phyloP scores from a whole-genome alignment of 2,888 invertebrate genomes.

The Drosophila infuscata region DNA sequence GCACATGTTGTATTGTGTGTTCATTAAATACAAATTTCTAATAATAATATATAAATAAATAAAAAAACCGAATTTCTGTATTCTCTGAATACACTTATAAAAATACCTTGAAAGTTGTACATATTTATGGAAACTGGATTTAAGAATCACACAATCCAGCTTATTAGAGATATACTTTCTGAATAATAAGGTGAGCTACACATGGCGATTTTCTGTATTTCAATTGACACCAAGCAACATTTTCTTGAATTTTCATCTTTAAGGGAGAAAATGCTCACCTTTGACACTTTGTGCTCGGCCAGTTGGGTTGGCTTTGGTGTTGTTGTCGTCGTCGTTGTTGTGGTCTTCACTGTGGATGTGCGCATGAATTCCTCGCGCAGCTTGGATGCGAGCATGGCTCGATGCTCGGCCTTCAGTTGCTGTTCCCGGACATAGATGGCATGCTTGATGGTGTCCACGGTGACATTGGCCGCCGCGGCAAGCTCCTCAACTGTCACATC shows the following conservation, averaged over 20 bases:
- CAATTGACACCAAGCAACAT: too few relatives aligned
- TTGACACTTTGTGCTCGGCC: slow-evolving; percentile 79
- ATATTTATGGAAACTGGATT: too few relatives aligned
- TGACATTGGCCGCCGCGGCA: slow-evolving; percentile 91
- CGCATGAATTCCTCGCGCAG: slow-evolving; percentile 84
- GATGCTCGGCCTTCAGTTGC: slow-evolving; percentile 88
- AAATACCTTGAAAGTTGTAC: too few relatives aligned
- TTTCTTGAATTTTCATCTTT: not conserved
- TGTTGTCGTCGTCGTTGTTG: slow-evolving; percentile 85
- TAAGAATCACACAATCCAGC: too few relatives aligned
- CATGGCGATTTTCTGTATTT: not conserved
- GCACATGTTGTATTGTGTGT: too few relatives aligned
- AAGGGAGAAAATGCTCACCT: slow-evolving; percentile 53
- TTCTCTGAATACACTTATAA: too few relatives aligned
- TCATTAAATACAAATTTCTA: too few relatives aligned
- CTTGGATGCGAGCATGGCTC: slow-evolving; percentile 78
- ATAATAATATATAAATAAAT: too few relatives aligned
- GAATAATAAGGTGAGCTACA: not conserved
- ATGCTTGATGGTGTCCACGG: slow-evolving; percentile 91
- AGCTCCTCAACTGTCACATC: slow-evolving; percentile 86
- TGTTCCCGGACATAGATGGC: slow-evolving; percentile 90
- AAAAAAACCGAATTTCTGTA: too few relatives aligned
- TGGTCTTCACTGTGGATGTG: slow-evolving; percentile 85
- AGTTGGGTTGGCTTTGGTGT: slow-evolving; percentile 54
- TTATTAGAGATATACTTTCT: too few relatives aligned